phyloP scores from a whole-genome alignment of 35 echinoderm and acorn worm species.

The Patiria miniata region DNA sequence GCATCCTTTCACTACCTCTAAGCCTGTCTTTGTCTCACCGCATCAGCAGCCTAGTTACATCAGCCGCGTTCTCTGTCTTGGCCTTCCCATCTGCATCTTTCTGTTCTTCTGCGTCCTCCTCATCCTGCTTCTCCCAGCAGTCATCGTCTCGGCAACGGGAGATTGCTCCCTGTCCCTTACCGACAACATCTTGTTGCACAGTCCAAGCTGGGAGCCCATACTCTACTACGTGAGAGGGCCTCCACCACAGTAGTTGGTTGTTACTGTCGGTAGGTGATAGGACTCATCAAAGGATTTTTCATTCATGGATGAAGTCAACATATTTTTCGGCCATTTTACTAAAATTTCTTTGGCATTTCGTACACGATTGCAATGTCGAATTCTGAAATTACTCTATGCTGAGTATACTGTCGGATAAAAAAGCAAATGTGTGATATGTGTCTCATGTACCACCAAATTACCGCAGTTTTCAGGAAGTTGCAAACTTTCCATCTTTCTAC shows the following conservation, averaged over 20 bases:
- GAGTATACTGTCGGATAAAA: no score
- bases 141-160: constrained; percentile 60
- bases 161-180: constrained; percentile 82
- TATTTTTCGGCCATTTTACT: not conserved
- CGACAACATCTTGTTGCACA: constrained; percentile 73
- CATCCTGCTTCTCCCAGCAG: constrained; percentile 72
- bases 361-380: no score
- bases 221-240: constrained; percentile 82
- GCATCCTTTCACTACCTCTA: not conserved
- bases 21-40: not conserved
- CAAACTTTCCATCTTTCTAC: no score
- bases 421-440: no score
- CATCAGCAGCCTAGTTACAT: constrained; percentile 32
- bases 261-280: not conserved
- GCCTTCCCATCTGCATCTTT: constrained; percentile 79
- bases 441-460: no score
- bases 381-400: no score
- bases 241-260: constrained; percentile 66
- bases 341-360: no score
- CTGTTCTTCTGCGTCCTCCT: constrained; percentile 79
- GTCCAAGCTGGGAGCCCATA: constrained; percentile 64
- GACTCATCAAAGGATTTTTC: not conserved
- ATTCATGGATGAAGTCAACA: not conserved
- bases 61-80: constrained; percentile 53
- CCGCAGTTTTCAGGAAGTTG: no score